Evolutionary conservation across 2,113 vertebrate genomes (phyloP).

Genomic region (Alethe diademata): DNA sequence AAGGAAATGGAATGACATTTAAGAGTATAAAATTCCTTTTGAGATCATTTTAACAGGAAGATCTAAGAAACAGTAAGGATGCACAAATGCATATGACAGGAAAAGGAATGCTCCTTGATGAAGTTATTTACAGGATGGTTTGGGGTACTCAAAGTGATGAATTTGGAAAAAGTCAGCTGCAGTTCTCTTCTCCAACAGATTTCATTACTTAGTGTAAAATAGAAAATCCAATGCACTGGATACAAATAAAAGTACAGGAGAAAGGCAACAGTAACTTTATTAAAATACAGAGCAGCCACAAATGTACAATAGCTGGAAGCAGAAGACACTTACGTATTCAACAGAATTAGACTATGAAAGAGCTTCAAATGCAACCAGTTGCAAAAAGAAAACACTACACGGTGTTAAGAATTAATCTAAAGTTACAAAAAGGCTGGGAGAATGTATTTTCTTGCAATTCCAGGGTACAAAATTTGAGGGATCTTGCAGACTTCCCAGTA

Average conservation of each 20-base stretch:
- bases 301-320: neutral
- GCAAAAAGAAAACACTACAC: neutral
- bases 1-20: neutral
- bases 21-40: neutral
- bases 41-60: neutral
- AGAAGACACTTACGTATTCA: neutral
- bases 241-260: neutral
- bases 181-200: neutral
- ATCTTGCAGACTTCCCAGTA: neutral
- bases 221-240: neutral
- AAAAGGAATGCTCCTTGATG: neutral
- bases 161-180: neutral
- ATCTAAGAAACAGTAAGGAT: neutral
- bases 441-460: neutral
- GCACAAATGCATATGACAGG: neutral
- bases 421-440: neutral
- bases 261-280: neutral
- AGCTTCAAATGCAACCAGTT: neutral
- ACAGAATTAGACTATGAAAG: neutral
- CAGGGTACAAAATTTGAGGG: neutral
- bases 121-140: neutral
- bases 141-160: neutral
- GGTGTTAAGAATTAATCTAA: neutral
- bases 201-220: neutral
- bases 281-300: neutral